Evolutionary conservation across 2,797 vertebrate genomes (phyloP).

Genomic region (Sardinella longiceps): DNA sequence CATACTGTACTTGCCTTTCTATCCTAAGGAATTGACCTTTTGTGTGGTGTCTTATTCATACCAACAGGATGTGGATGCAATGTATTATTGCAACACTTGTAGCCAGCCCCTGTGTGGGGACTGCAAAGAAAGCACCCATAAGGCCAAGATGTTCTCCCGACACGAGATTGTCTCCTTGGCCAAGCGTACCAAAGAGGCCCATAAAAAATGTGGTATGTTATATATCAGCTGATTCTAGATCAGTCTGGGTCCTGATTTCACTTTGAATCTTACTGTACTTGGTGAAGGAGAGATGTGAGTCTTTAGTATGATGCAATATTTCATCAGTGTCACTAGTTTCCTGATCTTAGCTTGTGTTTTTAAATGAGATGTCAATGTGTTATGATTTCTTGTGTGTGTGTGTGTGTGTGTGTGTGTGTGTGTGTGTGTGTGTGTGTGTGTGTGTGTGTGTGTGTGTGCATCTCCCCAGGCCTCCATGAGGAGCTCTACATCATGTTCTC

Average conservation of each 20-base stretch:
- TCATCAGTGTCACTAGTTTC: neutral
- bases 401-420: neutral
- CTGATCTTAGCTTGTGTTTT: neutral
- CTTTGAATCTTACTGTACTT: neutral
- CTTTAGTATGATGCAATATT: neutral
- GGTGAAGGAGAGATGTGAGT: neutral
- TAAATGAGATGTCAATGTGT: neutral
- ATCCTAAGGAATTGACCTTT: neutral
- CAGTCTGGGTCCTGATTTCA: neutral
- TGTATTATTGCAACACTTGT: slow-evolving; percentile 96
- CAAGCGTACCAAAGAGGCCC: slow-evolving; percentile 87
- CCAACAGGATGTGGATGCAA: slow-evolving; percentile 82
- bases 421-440: neutral
- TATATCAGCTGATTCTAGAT: neutral
- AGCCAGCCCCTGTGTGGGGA: slow-evolving; percentile 86
- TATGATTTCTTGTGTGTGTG: neutral
- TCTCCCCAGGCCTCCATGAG: slow-evolving; percentile 82
- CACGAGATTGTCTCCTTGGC: slow-evolving; percentile 92
- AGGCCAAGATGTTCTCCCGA: slow-evolving; percentile 88
- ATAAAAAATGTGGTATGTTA: slow-evolving; percentile 91
- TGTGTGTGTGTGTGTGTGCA: slow-evolving; percentile 24
- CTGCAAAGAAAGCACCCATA: slow-evolving; percentile 90
- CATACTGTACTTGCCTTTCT: neutral
- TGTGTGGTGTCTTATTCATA: slow-evolving; percentile 2
- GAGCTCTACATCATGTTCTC: slow-evolving; percentile 96